A percentile compares a stretch with the other conserved stretches of the same genome.
phyloP scores from a whole-genome alignment of 2,113 vertebrate species.

The Addax nasomaculatus region DNA sequence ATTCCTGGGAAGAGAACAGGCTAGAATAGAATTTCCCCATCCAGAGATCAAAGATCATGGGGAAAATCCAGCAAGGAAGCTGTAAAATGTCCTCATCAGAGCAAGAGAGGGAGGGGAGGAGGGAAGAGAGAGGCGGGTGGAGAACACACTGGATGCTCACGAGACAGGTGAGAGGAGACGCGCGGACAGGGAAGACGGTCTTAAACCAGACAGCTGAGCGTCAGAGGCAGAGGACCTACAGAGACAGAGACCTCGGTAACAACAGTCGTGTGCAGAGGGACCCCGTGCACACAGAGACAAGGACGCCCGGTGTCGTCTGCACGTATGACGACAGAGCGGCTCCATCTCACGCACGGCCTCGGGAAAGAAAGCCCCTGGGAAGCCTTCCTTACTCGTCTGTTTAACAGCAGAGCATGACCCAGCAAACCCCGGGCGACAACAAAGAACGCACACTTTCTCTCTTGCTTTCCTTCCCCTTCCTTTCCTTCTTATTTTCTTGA shows the following conservation, averaged over 20 bases:
- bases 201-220: neutral
- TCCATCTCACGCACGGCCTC: accelerated
- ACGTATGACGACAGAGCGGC: accelerated
- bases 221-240: neutral
- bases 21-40: neutral
- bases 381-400: neutral
- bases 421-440: accelerated
- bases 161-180: accelerated
- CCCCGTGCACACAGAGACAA: neutral
- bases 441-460: too few species aligned
- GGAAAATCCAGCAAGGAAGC: neutral
- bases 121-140: accelerated
- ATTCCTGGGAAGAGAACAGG: accelerated
- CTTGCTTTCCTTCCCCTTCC: too few species aligned
- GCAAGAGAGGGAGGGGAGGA: too few species aligned
- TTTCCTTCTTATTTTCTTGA: neutral
- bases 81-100: neutral
- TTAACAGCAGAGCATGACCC: accelerated
- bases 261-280: neutral
- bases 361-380: neutral
- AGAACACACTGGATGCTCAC: accelerated
- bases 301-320: neutral
- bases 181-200: accelerated
- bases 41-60: neutral
- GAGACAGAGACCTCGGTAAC: too few species aligned